phyloP scores from a whole-genome alignment of 2,888 invertebrate genomes.

The Synergus umbraculus region DNA sequence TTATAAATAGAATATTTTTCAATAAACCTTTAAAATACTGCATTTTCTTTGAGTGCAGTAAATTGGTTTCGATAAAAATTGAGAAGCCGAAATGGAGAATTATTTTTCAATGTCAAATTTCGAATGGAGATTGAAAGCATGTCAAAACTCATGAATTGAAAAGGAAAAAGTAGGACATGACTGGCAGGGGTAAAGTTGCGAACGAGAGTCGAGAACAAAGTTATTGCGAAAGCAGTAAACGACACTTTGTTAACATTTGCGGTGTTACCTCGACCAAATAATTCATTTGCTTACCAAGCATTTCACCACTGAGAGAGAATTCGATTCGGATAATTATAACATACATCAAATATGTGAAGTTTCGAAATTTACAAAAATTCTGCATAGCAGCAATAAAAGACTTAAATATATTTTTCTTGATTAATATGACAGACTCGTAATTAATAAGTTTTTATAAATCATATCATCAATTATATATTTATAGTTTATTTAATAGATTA shows the following conservation, averaged over 20 bases:
- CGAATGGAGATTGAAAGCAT: not conserved
- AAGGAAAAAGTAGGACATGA: not conserved
- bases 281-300: conserved; percentile 34
- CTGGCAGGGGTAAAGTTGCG: not conserved
- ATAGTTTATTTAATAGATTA: too few species aligned
- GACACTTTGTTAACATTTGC: conserved; percentile 13
- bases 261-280: conserved; percentile 14
- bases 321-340: conserved; percentile 18
- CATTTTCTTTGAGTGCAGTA: not conserved
- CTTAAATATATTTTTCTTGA: not conserved
- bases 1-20: not conserved
- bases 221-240: conserved; percentile 22
- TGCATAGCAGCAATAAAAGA: not conserved
- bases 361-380: not conserved
- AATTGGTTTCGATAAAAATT: not conserved
- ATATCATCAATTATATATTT: too few species aligned
- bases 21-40: not conserved
- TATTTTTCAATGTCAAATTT: not conserved
- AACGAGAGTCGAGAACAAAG: conserved; percentile 22
- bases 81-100: not conserved
- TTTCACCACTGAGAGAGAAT: conserved; percentile 12
- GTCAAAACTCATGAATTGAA: conserved; percentile 10
- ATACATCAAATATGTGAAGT: not conserved
- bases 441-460: too few species aligned
- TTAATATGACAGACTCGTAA: too few species aligned